Evolutionary conservation across 2,797 vertebrate species (phyloP).

Genomic region (Poliocrania exsul): DNA sequence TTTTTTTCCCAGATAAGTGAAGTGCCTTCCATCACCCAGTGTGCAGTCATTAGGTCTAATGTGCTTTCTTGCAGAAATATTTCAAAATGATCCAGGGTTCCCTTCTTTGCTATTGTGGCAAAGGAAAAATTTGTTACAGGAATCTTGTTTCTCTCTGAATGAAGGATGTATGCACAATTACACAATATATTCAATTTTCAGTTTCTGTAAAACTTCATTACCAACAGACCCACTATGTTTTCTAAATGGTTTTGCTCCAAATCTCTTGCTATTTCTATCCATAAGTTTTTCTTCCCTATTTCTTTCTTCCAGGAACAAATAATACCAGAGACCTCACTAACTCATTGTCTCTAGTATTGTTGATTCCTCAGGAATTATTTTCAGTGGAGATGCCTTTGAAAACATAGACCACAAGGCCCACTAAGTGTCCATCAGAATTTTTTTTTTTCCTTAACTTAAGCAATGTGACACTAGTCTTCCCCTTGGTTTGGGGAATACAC

Average conservation of each 20-base stretch:
- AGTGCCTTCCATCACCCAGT: constrained; percentile 54
- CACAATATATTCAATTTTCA: neutral
- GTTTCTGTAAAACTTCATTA: neutral
- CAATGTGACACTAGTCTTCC: neutral
- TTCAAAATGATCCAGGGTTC: constrained; percentile 58
- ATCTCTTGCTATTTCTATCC: neutral
- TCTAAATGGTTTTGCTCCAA: neutral
- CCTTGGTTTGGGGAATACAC: neutral
- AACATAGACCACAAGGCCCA: neutral
- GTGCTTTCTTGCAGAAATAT: constrained; percentile 62
- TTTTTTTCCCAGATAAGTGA: constrained; percentile 68
- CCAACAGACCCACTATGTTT: neutral
- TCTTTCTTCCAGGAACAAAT: neutral
- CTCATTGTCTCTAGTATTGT: neutral
- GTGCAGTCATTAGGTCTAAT: constrained; percentile 66
- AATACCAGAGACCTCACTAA: neutral
- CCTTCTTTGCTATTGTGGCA: constrained; percentile 16
- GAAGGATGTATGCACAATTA: constrained; percentile 28
- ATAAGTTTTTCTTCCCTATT: neutral
- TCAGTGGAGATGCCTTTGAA: neutral
- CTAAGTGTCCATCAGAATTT: neutral
- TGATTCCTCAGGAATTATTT: neutral
- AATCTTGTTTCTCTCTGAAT: constrained; percentile 16
- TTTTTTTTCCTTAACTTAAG: neutral
- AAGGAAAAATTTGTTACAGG: constrained; percentile 61